Evolutionary conservation across 1,140 invertebrate species (phyloP), one percentile per base, ranked within the genome.

Genomic region (Protaetia brevitarsis): DNA sequence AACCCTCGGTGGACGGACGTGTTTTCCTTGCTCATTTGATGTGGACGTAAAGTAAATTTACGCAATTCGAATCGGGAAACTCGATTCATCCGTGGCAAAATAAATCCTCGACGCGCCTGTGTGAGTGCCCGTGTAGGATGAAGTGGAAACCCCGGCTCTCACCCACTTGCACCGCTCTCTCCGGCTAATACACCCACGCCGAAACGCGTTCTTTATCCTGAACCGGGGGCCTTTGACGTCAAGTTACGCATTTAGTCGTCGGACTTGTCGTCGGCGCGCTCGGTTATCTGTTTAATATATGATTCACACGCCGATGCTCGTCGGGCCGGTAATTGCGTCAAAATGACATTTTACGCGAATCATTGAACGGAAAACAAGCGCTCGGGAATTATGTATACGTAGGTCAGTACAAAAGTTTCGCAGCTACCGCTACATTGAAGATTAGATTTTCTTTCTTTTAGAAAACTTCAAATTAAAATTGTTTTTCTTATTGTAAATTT

Each of bases 241-340:
- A 51, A 51, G 41, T 51, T 51, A 51, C 41, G 41, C 41, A 51
- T 51, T 51, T 51, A 51, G 41, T 51, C 41, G 41, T 51, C 41
- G 41, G 16, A 51, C 4, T 51, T 51, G 41, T 51, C 41, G 41
- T 23, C 41, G 41, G 41, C 41, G 41, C 21, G 41, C 19, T 51
- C 19, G 19, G 41, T 51, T 51, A 51, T 51, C 41, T 51, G 19
- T 51, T 51, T 51, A 19, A 51, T 51, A 23, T 51, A 51, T 51
- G 41, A 51, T 23, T 51, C 41, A 51, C 41, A 51, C 19, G 41
- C 41, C 41, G 41, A 51, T 51, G 41, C 13, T 16, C 41, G 16
- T 19, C 41, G 16, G 21, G 19, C 26, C 41, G 19, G 13, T 51
- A 51, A 51, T 51, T 51, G 41, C 41, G 41, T 51, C 41, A 51